phyloP scores from a whole-genome alignment of 2,888 invertebrate species.

The Drosophila greeni region DNA sequence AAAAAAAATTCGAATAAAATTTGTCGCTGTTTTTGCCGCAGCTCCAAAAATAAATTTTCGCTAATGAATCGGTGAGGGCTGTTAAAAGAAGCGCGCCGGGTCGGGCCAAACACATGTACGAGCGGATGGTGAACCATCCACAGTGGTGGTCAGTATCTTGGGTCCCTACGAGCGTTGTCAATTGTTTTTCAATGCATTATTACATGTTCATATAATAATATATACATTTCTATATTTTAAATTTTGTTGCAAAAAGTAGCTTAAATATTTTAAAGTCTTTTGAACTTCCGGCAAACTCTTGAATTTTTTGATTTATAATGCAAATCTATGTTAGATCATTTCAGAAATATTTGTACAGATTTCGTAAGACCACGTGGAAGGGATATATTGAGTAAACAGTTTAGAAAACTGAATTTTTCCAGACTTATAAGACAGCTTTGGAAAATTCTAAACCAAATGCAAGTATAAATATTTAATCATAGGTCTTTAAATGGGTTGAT shows the following conservation, averaged over 20 bases:
- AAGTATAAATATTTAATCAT: neutral
- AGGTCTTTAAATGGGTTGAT: too few species aligned
- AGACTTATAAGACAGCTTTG: neutral
- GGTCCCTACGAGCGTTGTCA: neutral
- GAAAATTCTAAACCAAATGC: neutral
- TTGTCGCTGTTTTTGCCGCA: conserved; percentile 65
- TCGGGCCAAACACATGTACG: conserved; percentile 27
- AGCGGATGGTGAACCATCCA: conserved; percentile 16
- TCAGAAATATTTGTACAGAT: neutral
- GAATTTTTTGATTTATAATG: too few species aligned
- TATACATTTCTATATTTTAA: too few species aligned
- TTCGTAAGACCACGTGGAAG: neutral
- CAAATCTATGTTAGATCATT: neutral
- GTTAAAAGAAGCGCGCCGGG: conserved; percentile 49
- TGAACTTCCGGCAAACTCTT: too few species aligned
- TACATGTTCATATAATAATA: too few species aligned
- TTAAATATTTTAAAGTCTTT: too few species aligned
- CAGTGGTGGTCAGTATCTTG: conserved; percentile 1
- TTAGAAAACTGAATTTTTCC: neutral
- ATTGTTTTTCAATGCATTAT: too few species aligned
- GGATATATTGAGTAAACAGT: neutral
- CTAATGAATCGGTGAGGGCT: conserved; percentile 50
- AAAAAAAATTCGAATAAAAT: conserved; percentile 43
- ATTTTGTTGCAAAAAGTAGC: too few species aligned
- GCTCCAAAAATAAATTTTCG: conserved; percentile 70